Evolutionary conservation across 64 coral and sea anemone species (phyloP).

Genomic region (Platygyra sinensis): DNA sequence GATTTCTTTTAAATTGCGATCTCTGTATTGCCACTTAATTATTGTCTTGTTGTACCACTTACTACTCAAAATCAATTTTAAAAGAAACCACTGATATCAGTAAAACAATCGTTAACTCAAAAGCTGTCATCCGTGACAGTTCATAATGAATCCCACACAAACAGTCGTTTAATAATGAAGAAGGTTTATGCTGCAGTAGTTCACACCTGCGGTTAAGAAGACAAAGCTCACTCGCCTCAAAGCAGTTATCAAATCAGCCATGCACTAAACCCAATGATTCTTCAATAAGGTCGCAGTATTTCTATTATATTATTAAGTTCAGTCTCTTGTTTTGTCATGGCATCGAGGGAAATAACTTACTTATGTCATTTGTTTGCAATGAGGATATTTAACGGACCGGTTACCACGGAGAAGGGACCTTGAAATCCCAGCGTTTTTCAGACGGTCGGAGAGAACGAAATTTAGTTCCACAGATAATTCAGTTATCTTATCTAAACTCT

Average conservation of each 20-base stretch:
- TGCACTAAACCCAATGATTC: not conserved
- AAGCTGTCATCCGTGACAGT: no score
- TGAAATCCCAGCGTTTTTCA: not conserved
- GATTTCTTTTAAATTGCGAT: no score
- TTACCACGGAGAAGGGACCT: not conserved
- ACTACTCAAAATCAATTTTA: no score
- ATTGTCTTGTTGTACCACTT: no score
- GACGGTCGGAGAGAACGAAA: not conserved
- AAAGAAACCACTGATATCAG: no score
- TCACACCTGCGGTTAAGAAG: not conserved
- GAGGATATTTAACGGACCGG: not conserved
- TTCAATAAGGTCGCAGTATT: not conserved
- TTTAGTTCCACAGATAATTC: not conserved
- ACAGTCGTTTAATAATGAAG: not conserved
- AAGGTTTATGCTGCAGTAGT: not conserved
- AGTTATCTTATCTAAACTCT: not conserved
- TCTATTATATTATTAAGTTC: not conserved
- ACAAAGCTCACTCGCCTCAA: not conserved
- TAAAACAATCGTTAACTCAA: no score
- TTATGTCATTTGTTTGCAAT: constrained; percentile 20
- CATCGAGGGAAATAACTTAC: not conserved
- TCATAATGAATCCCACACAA: no score
- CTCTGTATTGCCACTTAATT: no score
- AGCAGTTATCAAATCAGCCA: not conserved
- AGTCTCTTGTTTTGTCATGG: not conserved